Base-by-base conservation (phyloP, 2,113 vertebrate genomes). In the Ramphastos sulfuratus region DNA sequence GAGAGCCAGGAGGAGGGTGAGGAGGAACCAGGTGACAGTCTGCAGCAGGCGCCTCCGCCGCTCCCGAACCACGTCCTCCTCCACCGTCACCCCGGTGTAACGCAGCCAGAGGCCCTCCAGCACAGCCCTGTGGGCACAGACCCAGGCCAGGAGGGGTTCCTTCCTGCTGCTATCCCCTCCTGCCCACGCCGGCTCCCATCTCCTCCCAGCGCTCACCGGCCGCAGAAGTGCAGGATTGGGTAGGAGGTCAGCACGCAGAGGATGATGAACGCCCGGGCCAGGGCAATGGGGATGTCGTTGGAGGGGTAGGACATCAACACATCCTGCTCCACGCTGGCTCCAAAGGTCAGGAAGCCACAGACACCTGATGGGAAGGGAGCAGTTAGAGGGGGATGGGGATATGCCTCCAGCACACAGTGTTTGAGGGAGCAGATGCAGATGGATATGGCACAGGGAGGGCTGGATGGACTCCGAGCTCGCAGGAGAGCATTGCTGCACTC, bases 171-270 rank as follows among this genome's bases (percentile, higher is more conserved):
- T 39, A 28, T 18, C 27, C 16, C 61, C 69, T 35, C 42, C 71
- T 73, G 42, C 46, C 76, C 56, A 25, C 8, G 24, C 18, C 85
- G 64, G 52, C 55, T 39, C 82, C 52, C 9, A 3, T 55, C 23
- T 42, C 54, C 77, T 69, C 82, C 77, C 39, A 16, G 14, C 0
- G 0, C 97, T 97, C 97, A 99, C 99, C 99, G 98, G 90, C 99
- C 99, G 5, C 99, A 99, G 97, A 99, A 99, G 97, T 99, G 99
- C 92, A 99, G 96, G 94, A 99, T 99, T 33, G 99, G 99, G 94
- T 99, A 99, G 30, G 99, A 99, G 0, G 99, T 99, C 93, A 99
- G 96, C 60, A 99, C 99, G 0, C 99, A 99, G 92, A 99, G 82
- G 82, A 99, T 98, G 91, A 99, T 99, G 96, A 99, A 99, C 72